Base-by-base conservation (phyloP, 2,113 vertebrate genomes). In the Psittacula cyanocephala region DNA sequence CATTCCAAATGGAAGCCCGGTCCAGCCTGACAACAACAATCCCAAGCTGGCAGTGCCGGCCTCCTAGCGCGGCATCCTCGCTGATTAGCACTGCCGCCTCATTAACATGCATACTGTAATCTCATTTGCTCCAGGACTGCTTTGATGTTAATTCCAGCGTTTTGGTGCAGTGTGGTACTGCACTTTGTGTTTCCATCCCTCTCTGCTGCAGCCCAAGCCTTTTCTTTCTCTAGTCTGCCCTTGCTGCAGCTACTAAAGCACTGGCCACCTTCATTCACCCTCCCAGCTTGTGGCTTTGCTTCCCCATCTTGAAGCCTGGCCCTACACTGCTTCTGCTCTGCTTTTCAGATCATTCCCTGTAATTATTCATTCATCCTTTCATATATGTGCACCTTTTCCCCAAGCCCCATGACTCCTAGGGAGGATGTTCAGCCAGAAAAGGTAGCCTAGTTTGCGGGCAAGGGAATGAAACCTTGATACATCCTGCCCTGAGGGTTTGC, bases 101-200 rank as follows among this genome's bases (percentile, higher is more conserved):
- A 97, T 97, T 97, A 97, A 94, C 96, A 97, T 97, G 96, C 97
- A 96, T 57, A 59, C 91, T 65, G 87, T 95, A 97, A 97, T 97
- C 95, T 97, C 92, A 91, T 97, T 97, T 97, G 87, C 97, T 96
- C 96, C 89, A 94, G 95, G 67, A 95, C 78, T 82, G 94, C 97
- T 97, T 97, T 97, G 97, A 97, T 97, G 96, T 97, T 96, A 95
- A 97, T 97, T 97, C 96, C 94, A 92, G 77, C 90, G 10, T 97
- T 97, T 97, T 95, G 95, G 90, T 96, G 97, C 96, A 97, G 92
- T 82, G 95, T 95, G 94, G 95, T 90, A 55, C 95, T 96, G 96
- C 95, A 96, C 92, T 96, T 88, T 65, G 72, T 63, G 53, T 86
- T 95, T 85, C 46, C 82, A 64, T 49, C 89, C 59, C 75, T 75